These are phyloP conservation scores for Hucho hucho DNA, from an alignment of 2,113 vertebrate species.

Conservation along the genomic window DNA sequence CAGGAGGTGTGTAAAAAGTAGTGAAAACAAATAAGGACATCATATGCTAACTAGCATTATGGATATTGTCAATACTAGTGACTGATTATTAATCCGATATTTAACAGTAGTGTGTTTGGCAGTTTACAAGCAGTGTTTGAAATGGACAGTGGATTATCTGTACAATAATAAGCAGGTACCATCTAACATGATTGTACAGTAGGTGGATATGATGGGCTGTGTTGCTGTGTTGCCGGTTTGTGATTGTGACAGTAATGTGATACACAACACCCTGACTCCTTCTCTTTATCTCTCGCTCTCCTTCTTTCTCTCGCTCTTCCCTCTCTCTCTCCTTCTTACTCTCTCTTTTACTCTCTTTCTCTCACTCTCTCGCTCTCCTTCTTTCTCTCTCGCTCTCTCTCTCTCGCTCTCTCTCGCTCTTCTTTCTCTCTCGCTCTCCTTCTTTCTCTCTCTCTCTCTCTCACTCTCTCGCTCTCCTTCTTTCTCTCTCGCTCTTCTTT, in stretches of 20 bases:
- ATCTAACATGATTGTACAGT: too few species aligned
- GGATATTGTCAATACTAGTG: too few species aligned
- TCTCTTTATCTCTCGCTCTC: neutral
- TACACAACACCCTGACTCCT: neutral
- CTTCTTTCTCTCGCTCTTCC: too few species aligned
- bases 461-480: neutral
- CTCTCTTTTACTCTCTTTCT: neutral
- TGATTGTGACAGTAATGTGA: neutral
- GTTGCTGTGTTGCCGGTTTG: neutral
- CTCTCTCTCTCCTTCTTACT: neutral
- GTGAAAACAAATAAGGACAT: too few species aligned
- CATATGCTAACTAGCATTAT: too few species aligned
- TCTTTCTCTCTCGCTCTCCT: neutral
- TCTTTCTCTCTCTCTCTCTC: neutral
- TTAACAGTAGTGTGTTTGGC: too few species aligned
- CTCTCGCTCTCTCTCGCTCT: neutral
- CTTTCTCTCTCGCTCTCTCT: neutral
- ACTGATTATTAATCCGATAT: too few species aligned
- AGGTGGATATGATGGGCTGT: neutral
- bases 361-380: neutral
- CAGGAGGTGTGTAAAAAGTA: too few species aligned
- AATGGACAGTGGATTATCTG: too few species aligned
- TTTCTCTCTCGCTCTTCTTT: constrained; percentile 10
- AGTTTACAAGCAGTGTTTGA: too few species aligned
- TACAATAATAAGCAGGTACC: too few species aligned